Percentiles rank a stretch among this genome's conserved stretches.
Conservation (phyloP, 1,140 invertebrate genomes). For the Pseudomyrmex sp. region DNA sequence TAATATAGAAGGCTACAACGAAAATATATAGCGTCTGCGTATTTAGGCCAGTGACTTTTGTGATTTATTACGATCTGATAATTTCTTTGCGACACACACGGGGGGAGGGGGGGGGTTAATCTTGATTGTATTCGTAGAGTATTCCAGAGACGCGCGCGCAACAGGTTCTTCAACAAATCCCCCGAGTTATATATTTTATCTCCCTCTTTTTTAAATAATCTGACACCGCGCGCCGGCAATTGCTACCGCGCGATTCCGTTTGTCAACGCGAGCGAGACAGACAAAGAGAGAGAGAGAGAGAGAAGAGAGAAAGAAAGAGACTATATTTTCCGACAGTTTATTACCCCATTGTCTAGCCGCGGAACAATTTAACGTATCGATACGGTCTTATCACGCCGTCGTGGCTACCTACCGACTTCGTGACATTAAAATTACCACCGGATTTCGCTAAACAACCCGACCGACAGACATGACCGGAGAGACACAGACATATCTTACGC, state of each 20-base stretch:
- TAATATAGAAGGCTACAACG: slow-evolving; percentile 49
- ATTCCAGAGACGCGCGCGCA: too few species aligned
- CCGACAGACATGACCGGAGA: background rate
- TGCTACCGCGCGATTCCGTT: slow-evolving; percentile 13
- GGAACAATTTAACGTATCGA: slow-evolving; percentile 39
- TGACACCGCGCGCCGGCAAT: slow-evolving; percentile 12
- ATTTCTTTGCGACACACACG: background rate
- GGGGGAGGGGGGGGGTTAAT: too few species aligned
- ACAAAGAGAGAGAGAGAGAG: slow-evolving; percentile 6
- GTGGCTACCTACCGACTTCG: slow-evolving; percentile 46
- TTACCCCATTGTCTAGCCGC: slow-evolving; percentile 47
- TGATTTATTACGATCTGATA: background rate
- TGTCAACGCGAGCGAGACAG: slow-evolving; percentile 4
- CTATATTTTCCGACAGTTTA: slow-evolving; percentile 39
- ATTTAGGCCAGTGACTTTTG: slow-evolving; percentile 5
- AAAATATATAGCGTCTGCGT: slow-evolving; percentile 34
- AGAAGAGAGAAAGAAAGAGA: background rate
- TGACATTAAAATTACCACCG: slow-evolving; percentile 36
- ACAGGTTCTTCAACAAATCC: background rate
- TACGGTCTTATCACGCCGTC: slow-evolving; percentile 26
- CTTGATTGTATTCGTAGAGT: too few species aligned
- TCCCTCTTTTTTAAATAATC: slow-evolving; percentile 2
- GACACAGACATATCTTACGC: slow-evolving; percentile 12
- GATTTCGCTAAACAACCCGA: slow-evolving; percentile 34
- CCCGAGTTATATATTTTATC: background rate